Conservation (phyloP, 2,888 invertebrate genomes). For the Dyspetes luteomarginatus region DNA sequence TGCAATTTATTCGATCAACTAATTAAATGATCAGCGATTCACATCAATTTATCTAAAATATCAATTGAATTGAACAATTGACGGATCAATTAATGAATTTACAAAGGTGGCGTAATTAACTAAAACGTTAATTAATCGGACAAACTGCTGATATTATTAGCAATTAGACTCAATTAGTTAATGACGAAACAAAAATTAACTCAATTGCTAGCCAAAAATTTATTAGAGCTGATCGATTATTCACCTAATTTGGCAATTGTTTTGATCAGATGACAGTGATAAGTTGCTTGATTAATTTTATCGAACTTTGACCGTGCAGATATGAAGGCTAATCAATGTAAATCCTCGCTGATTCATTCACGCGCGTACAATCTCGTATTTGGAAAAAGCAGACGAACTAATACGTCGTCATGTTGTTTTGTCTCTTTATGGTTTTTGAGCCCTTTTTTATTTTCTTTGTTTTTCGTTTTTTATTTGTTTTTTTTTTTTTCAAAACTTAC, state of each 20-base stretch:
- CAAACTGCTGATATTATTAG: neutral
- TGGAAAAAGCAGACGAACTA: neutral
- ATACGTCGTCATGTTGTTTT: conserved; percentile 3
- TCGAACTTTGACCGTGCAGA: too few relatives aligned
- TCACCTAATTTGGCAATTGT: conserved; percentile 2
- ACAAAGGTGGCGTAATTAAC: too few relatives aligned
- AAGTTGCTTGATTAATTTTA: too few relatives aligned
- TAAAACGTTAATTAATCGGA: too few relatives aligned
- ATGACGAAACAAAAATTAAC: neutral
- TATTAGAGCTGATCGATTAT: neutral
- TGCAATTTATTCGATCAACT: too few relatives aligned
- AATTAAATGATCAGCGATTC: too few relatives aligned
- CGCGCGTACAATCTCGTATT: conserved; percentile 13
- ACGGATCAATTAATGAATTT: too few relatives aligned
- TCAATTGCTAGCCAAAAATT: too few relatives aligned
- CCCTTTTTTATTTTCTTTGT: conserved; percentile 4
- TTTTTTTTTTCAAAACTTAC: conserved; percentile 67
- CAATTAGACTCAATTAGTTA: neutral
- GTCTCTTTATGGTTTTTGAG: neutral
- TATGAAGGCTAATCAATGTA: conserved; percentile 18
- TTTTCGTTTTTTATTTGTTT: neutral
- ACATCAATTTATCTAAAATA: too few relatives aligned
- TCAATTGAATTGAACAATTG: too few relatives aligned
- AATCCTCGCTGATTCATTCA: conserved; percentile 14
- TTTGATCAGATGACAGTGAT: conserved; percentile 4